These are phyloP conservation scores for Upupa epops DNA, from an alignment of 2,113 vertebrate genomes.

Conservation along the genomic window DNA sequence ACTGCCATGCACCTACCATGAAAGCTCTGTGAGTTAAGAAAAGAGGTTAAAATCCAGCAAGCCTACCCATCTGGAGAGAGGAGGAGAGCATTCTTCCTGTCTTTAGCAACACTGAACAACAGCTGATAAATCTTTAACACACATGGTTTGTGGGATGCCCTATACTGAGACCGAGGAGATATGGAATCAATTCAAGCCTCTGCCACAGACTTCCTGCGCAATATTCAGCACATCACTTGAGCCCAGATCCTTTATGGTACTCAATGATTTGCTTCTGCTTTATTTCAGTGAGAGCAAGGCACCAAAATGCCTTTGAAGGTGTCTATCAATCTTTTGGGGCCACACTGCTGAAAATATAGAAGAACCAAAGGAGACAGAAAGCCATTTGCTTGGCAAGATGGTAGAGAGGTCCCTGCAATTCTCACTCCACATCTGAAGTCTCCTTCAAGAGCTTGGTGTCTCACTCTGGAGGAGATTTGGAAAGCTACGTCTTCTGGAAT, in stretches of 20 bases:
- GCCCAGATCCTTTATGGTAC: conserved; percentile 25
- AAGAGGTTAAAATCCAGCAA: conserved; percentile 17
- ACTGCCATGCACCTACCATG: neutral
- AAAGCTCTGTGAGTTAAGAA: neutral
- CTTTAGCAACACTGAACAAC: conserved; percentile 62
- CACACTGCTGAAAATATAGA: neutral
- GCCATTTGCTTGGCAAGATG: neutral
- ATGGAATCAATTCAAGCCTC: conserved; percentile 55
- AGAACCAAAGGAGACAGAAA: neutral
- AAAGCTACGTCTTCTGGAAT: neutral
- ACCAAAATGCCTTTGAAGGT: conserved; percentile 16
- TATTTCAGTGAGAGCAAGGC: conserved; percentile 9
- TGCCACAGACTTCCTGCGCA: conserved; percentile 61
- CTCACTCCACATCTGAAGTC: neutral
- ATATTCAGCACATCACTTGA: conserved; percentile 40
- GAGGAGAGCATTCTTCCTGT: conserved; percentile 54
- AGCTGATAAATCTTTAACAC: conserved; percentile 68
- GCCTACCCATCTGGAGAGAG: conserved; percentile 43
- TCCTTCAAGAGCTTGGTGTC: neutral
- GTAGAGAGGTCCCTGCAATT: neutral
- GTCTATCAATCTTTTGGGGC: neutral
- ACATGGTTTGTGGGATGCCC: conserved; percentile 60
- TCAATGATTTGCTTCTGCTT: conserved; percentile 23
- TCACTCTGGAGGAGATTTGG: neutral
- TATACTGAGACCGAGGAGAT: conserved; percentile 18